Base-by-base conservation (phyloP, 2,888 invertebrate species). In the Capitulum mitella region DNA sequence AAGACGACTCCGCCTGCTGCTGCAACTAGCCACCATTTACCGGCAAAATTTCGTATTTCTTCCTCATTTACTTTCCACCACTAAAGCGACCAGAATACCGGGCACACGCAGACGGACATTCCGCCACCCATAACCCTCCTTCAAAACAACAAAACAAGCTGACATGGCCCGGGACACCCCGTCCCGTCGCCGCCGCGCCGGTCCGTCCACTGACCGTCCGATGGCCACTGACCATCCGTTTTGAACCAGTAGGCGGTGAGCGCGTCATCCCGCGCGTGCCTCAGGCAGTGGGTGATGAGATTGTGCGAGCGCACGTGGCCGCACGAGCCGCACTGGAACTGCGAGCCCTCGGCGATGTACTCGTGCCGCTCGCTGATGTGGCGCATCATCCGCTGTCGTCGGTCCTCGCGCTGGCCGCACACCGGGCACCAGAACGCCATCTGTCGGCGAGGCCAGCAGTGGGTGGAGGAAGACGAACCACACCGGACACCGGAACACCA, bases 371-470 rank as follows among this genome's bases (percentile, higher is more conserved):
- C 70, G 70, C 37, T 22, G 26, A 70, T 70, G 37, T 70, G 70
- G 22, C 26, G 70, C 70, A 70, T 70, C 37, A 70, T 70, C 37
- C 8, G 37, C 70, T 37, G 70, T 1, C 70, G 37, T 12, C 26
- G 40, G 70, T 70, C 70, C 70, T 70, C 70, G 8, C 70, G 70
- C 70, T 70, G 70, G 22, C 70, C 70, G 26, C 70, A 70, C 70
- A 70, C 70, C 5, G 70, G 70, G 2, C 70, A 70, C 70, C 97
- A 83, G 92, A 90, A 87, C 98, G 98, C 77, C 93, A 91, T 86
- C 90, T 89, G 88, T 98, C 98, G 78, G 98, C 98, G 87, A 98
- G 98, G 81, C 91, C 92, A 34, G 97, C 97, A 87, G 98, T 98
- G 95, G 97, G 97, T 43, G 40, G 12, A 2, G 58, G 10, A 6